Percentiles rank a stretch among this genome's conserved stretches.
Conservation (phyloP, 2,888 invertebrate species). For the Pristionchus arcanus region DNA sequence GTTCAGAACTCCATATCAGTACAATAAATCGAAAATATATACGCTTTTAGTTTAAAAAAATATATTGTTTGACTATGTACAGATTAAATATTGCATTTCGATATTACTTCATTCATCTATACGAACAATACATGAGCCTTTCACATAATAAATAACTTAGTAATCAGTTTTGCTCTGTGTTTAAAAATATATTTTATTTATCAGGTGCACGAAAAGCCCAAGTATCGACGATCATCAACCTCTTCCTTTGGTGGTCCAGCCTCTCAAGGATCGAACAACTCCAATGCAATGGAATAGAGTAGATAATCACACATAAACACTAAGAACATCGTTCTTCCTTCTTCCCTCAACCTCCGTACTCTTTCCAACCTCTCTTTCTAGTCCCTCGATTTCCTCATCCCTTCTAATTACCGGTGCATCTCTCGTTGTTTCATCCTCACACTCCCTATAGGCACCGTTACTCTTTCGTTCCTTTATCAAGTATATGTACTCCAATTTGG, state of each 20-base stretch:
- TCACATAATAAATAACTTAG: too few species aligned
- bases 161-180: too few species aligned
- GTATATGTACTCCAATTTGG: slow-evolving; percentile 19
- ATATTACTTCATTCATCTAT: too few species aligned
- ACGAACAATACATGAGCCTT: too few species aligned
- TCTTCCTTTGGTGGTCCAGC: slow-evolving; percentile 28
- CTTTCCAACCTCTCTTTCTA: neutral
- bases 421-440: neutral
- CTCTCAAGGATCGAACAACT: slow-evolving; percentile 36
- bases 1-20: too few species aligned
- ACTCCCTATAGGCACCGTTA: slow-evolving; percentile 26
- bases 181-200: neutral
- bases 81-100: too few species aligned
- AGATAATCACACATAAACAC: neutral
- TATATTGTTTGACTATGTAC: too few species aligned
- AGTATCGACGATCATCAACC: slow-evolving; percentile 38
- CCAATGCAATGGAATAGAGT: slow-evolving; percentile 22
- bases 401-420: slow-evolving; percentile 35
- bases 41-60: too few species aligned
- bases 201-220: slow-evolving; percentile 56
- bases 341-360: neutral
- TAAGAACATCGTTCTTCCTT: neutral
- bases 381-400: slow-evolving; percentile 32
- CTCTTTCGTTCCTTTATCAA: slow-evolving; percentile 21
- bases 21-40: too few species aligned